phyloP scores from a whole-genome alignment of 2,888 invertebrate species.

The Panorpa germanica region DNA sequence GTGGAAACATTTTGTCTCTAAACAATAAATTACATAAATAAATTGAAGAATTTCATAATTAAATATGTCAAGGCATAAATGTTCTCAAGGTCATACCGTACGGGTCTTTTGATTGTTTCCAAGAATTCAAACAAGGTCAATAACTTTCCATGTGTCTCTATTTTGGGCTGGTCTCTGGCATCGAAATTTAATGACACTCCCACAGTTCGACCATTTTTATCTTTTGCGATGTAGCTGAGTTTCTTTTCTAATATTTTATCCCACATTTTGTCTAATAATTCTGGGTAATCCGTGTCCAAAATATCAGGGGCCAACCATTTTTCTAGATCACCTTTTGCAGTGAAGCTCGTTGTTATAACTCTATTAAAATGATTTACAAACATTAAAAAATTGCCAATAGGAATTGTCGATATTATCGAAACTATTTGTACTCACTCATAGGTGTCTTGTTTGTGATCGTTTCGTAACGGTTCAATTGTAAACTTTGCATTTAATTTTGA shows the following conservation, averaged over 20 bases:
- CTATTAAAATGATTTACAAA: constrained; percentile 25
- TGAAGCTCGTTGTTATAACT: constrained; percentile 70
- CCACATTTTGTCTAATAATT: constrained; percentile 53
- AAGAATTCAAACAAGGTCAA: constrained; percentile 59
- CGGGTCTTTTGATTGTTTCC: constrained; percentile 55
- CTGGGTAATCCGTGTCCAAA: constrained; percentile 43
- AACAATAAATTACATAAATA: constrained; percentile 9
- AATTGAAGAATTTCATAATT: constrained; percentile 2
- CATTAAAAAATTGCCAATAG: constrained; percentile 5
- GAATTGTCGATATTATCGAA: constrained; percentile 1
- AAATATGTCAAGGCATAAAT: background rate
- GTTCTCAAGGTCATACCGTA: constrained; percentile 27
- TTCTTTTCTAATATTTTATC: constrained; percentile 40
- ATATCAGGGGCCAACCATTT: constrained; percentile 56
- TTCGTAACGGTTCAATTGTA: constrained; percentile 30
- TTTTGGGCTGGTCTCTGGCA: constrained; percentile 58
- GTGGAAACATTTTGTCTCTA: constrained; percentile 37
- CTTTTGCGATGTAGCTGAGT: constrained; percentile 52
- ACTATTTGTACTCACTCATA: constrained; percentile 40
- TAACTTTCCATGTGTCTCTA: constrained; percentile 46
- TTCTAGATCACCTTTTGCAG: constrained; percentile 71
- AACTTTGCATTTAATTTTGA: constrained; percentile 20
- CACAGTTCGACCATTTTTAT: constrained; percentile 31
- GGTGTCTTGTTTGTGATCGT: constrained; percentile 44
- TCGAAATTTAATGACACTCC: constrained; percentile 69